Base-by-base conservation (phyloP, 92 coral and sea anemone genomes). In the Diadumene lineata region DNA sequence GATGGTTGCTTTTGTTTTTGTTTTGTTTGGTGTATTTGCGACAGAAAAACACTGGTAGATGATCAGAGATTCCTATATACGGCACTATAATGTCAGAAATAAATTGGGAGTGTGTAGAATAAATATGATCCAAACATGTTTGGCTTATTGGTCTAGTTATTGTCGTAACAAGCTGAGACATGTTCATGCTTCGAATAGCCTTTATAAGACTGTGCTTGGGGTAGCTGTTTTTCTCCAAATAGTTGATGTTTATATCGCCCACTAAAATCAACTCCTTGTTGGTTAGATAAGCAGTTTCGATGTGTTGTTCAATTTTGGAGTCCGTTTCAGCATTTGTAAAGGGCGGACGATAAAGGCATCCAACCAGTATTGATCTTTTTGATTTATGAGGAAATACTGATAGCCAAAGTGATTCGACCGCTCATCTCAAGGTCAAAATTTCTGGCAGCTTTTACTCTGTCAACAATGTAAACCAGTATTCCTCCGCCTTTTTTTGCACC, bases 101-200 rank as follows among this genome's bases (percentile, higher is more conserved):
- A 60, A 78, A 66, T 80, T 85, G 63, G 80, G 90, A 81, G 60
- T 64, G 17, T 56, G 77, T 89, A 24, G 85, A 66, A 75, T 50
- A 84, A 58, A 84, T 25, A 60, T 75, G 89, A 67, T 88, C 93
- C 26, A 88, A 27, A 77, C 89, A 84, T 38, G 87, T 43, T 50
- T 77, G 75, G 6, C 93, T 88, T 2, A 53, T 68, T 2, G 84
- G 89, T 48, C 87, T 51, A 25, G 87, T 88, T 56, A 64, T 58
- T 50, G 70, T 64, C 57, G 48, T 64, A 30, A 84, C 50, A n/a
- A 80, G 84, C 66, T 88, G 89, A 28, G 72, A 78, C 81, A 88
- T 84, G 58, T 84, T 76, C 84, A 88, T 88, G 68, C 74, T 60
- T n/a, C 64, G 55, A 50, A 88, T 81, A 34, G 83, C 78, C 68